phyloP scores from a whole-genome alignment of 92 coral and sea anemone species.

The Heliopora coerulea region DNA sequence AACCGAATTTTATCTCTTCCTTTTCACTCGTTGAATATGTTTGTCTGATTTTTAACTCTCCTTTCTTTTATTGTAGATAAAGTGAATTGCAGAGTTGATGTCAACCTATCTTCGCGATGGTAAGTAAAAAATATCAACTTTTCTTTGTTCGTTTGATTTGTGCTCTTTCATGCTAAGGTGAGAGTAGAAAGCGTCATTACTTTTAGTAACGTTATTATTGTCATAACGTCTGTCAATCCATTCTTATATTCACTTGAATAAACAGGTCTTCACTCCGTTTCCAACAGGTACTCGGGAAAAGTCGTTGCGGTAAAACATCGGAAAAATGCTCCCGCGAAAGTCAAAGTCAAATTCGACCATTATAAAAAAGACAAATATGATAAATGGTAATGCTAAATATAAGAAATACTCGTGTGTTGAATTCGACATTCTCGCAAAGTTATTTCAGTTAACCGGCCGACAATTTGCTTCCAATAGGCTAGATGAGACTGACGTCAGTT shows the following conservation, averaged over 20 bases:
- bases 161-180: too few species aligned
- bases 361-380: slow-evolving; percentile 88
- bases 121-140: background rate
- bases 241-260: too few species aligned
- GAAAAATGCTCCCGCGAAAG: slow-evolving; percentile 57
- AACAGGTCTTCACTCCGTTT: too few species aligned
- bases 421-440: background rate
- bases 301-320: slow-evolving; percentile 70
- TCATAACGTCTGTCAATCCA: too few species aligned
- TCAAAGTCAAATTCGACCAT: slow-evolving; percentile 76
- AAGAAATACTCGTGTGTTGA: background rate
- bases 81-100: background rate
- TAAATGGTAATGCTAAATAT: slow-evolving; percentile 62
- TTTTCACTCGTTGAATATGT: too few species aligned
- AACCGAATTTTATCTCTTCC: background rate
- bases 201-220: too few species aligned
- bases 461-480: background rate
- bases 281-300: slow-evolving; percentile 69
- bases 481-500: slow-evolving; percentile 20
- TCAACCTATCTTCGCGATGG: slow-evolving; percentile 9
- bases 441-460: background rate
- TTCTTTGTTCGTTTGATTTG: background rate
- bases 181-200: too few species aligned
- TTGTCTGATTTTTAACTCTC: background rate
- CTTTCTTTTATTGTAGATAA: slow-evolving; percentile 1